These are phyloP conservation scores for Bostrychus sinensis DNA, from an alignment of 2,113 vertebrate species.

Conservation along the genomic window DNA sequence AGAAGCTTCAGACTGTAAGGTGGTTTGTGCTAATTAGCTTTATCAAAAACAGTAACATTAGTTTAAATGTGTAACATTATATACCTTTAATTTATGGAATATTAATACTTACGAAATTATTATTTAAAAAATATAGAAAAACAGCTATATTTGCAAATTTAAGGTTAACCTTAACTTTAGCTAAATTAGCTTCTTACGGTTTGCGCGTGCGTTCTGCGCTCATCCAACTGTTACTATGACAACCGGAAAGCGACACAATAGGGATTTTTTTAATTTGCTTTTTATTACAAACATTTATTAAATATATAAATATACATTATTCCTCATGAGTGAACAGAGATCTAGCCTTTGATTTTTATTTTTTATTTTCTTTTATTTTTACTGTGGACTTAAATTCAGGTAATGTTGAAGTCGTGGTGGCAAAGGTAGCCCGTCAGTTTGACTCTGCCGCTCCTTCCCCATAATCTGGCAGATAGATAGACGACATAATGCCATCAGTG, in stretches of 20 bases:
- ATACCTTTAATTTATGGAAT: background rate
- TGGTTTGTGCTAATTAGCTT: too few relatives aligned
- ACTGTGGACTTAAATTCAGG: constrained; percentile 44
- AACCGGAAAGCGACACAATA: background rate
- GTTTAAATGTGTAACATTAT: too few relatives aligned
- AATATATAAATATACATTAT: background rate
- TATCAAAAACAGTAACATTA: too few relatives aligned
- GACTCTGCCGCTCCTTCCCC: constrained; percentile 43
- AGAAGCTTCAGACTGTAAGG: background rate
- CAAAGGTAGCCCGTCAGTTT: constrained; percentile 49
- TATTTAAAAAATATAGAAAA: background rate
- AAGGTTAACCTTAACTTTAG: background rate
- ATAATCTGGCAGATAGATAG: constrained; percentile 53
- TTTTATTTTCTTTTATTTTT: background rate
- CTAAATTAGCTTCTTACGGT: background rate
- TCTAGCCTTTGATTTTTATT: too few relatives aligned
- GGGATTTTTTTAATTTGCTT: background rate
- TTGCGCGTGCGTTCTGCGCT: background rate
- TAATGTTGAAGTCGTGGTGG: constrained; percentile 59
- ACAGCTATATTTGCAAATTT: background rate
- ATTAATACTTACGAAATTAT: background rate
- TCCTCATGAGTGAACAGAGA: too few relatives aligned
- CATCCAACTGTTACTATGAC: constrained; percentile 1
- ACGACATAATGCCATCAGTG: constrained; percentile 68
- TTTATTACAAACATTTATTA: background rate